These are phyloP conservation scores for Rhinolophus ferrumequinum DNA, from an alignment of 2,113 vertebrate genomes.

Conservation along the genomic window DNA sequence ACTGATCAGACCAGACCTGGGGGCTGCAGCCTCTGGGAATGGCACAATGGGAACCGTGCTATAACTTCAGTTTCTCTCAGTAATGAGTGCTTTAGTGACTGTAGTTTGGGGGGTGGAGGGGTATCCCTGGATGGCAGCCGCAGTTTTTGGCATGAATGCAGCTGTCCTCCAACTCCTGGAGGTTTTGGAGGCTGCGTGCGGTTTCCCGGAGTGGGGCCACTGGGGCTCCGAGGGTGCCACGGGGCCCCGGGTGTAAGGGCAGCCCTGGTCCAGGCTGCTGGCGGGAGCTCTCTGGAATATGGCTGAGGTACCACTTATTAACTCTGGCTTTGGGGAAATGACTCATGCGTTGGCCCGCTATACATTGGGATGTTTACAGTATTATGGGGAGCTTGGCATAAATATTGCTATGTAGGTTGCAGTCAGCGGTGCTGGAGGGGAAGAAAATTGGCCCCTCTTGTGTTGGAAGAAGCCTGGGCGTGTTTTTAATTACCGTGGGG, in stretches of 20 bases:
- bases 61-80: constrained; percentile 47
- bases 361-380: constrained; percentile 80
- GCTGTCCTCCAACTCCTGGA: constrained; percentile 46
- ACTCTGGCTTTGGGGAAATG: constrained; percentile 78
- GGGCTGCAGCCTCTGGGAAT: not conserved
- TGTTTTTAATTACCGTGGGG: constrained; percentile 78
- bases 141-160: constrained; percentile 30
- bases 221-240: not conserved
- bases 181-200: constrained; percentile 47
- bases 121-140: constrained; percentile 67
- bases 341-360: constrained; percentile 77
- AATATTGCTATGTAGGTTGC: constrained; percentile 80
- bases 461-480: constrained; percentile 59
- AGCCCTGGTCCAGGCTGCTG: constrained; percentile 47
- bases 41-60: not conserved
- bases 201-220: constrained; percentile 41
- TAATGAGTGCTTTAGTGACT: constrained; percentile 34
- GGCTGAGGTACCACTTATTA: constrained; percentile 80
- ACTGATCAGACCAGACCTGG: not conserved
- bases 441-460: constrained; percentile 78
- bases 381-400: constrained; percentile 81
- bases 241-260: constrained; percentile 57
- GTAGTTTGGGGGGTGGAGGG: not conserved
- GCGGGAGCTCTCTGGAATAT: constrained; percentile 54
- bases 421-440: constrained; percentile 76